Evolutionary conservation across 2,797 vertebrate species (phyloP), one percentile per base, ranked within the genome.

Genomic region (Choloepus didactylus): DNA sequence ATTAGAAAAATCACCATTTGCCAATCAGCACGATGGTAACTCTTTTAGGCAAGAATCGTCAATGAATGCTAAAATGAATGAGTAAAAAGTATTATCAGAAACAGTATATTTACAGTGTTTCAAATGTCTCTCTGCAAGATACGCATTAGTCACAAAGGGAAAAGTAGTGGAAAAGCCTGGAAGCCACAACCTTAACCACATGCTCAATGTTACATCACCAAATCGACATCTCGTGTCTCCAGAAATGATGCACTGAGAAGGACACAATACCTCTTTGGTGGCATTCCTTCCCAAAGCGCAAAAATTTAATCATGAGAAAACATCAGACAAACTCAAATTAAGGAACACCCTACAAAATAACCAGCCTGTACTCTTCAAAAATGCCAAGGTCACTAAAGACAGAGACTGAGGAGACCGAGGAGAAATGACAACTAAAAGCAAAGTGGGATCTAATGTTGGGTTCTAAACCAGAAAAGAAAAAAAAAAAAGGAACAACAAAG

Each of bases 1-100:
- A 62, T 89, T 59, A 87, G 88, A 76, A 72, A 89, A 87, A 44
- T 9, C 9, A 69, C 54, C 44, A 41, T 46, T 87, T 92, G 82
- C 21, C 6, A 41, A 64, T 27, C 29, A 77, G 51, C 18, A 38
- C 3, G 35, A 79, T 25, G n/a, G 38, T 5, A 46, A 67, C n/a
- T 62, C 9, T 54, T 87, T 82, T 11, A 49, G 62, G 41, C 64
- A 73, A 49, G 14, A n/a, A 31, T 29, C 31, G 51, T 38, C 9
- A 41, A n/a, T 12, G n/a, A 86, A 69, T 51, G 79, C 29, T 67
- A 59, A 89, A 70, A 54, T 6, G 49, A 38, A 18, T 25, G 27
- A 49, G 79, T 44, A 38, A 60, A 82, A 46, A 44, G 51, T 59
- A 41, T 69, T 51, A 73, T 21, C 31, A 56, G 80, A 92, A 75